Evolutionary conservation across 1,140 invertebrate genomes (phyloP), one percentile per base, ranked within the genome.

Genomic region (Drepana arcuata): DNA sequence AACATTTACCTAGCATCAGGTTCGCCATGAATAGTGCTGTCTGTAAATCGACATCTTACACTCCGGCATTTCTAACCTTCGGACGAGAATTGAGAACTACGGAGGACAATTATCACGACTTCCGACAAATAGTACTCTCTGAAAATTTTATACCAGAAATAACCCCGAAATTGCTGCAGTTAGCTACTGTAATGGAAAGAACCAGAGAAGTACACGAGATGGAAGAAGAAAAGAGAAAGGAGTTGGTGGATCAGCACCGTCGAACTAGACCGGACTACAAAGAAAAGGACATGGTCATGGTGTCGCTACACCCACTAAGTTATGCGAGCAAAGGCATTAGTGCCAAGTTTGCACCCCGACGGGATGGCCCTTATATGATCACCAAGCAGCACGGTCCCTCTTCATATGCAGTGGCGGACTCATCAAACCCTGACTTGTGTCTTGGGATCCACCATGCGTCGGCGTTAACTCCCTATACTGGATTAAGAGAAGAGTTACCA

Each of bases 61-160:
- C 41, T 0, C 71, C 78, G 5, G 68, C 70, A 2, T 64, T 65
- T 10, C 31, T 79, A 4, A 78, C 57, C 7, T 67, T 71, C 13
- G 75, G 65, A n/a, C 31, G 71, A 27, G 66, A 79, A 29, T 10
- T 26, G 4, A 26, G 24, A 26, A 6, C 24, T 4, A 6, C 24
- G 2, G 24, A 26, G 2, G 24, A 26, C 10, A 26, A 26, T 10
- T 3, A 26, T 2, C 4, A 4, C 10, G 24, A 26, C 24, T 10
- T 26, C 6, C 6, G 24, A 26, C 4, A 26, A 10, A 10, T 26
- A 26, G 2, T 26, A 10, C 4, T 26, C 10, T 6, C 24, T 10
- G 24, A 26, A 26, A 26, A 26, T 10, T 26, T 26, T 10, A 10
- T 26, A 6, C 24, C 24, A 3, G 24, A 26, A 26, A 26, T 26